Evolutionary conservation across 2,888 invertebrate species (phyloP), one percentile per base, ranked within the genome.

Genomic region (Orthonevra nobilis): DNA sequence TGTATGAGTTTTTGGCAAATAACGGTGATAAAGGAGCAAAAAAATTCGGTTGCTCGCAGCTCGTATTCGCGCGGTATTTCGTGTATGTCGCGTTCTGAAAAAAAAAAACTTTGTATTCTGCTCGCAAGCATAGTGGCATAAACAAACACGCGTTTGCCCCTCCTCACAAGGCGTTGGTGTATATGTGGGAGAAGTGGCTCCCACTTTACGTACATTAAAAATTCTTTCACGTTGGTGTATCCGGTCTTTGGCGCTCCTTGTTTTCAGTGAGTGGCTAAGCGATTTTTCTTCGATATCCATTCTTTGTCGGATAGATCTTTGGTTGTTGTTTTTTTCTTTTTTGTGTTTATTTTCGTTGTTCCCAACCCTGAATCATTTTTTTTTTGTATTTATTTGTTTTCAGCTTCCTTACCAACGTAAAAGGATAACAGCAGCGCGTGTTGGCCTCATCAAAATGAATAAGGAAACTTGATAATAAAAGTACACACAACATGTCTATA

Each of bases 221-320:
- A 70, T 54, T 70, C 63, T 14, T 70, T 61, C 70, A 61, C 70
- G 70, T 70, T 38, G 46, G 44, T 12, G 52, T 19, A 9, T 28
- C 34, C n/a, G 10, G 14, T 4, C 3, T 5, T 23, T 23, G 3
- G n/a, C 54, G 6, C 36, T 20, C 14, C 40, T 30, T 36, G 3
- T 23, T 23, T 34, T 17, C 14, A 14, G 36, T 68, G 38, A 50
- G 52, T 50, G 34, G 30, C 58, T 19, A 52, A 56, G 64, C 58
- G 64, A 66, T 72, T 72, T 77, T 60, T 72, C 72, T 77, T 58
- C 72, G 72, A 64, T 77, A 77, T 70, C 50, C 36, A 77, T 70
- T 44, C 36, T 50, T 34, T 26, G 60, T 72, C 28, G 52, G 46
- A 60, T 58, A 52, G 44, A 64, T 72, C 72, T 58, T 50, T 20